Percentiles rank a stretch among this genome's conserved stretches.
These are phyloP conservation scores for Agrotis clavis DNA, from an alignment of 2,888 invertebrate species.

Conservation along the genomic window DNA sequence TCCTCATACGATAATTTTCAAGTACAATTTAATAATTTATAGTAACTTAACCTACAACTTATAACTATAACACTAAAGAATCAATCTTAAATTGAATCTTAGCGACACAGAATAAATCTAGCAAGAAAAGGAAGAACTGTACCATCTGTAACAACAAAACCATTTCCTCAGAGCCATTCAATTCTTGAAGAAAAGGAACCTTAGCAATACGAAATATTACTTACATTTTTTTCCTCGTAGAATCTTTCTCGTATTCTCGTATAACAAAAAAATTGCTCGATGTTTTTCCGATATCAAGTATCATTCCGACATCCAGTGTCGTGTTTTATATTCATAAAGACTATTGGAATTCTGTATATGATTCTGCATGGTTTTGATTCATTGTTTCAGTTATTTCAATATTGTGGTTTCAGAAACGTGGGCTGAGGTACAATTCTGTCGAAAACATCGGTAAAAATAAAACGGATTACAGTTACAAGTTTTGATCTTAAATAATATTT, in stretches of 20 bases:
- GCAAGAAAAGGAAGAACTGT: slow-evolving; percentile 12
- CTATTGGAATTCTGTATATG: slow-evolving; percentile 28
- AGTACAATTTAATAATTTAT: too few relatives aligned
- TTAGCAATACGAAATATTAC: slow-evolving; percentile 56
- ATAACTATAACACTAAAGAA: not conserved
- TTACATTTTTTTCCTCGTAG: slow-evolving; percentile 50
- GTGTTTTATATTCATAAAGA: slow-evolving; percentile 57
- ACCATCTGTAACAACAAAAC: slow-evolving; percentile 42
- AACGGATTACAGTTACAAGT: not conserved
- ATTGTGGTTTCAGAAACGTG: slow-evolving; percentile 1
- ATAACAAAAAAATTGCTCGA: slow-evolving; percentile 49
- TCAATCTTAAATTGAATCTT: slow-evolving; percentile 22
- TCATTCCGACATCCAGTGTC: slow-evolving; percentile 44
- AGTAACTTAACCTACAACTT: not conserved
- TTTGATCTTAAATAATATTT: slow-evolving; percentile 2
- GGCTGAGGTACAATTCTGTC: not conserved
- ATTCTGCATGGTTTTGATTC: slow-evolving; percentile 33
- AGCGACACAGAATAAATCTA: slow-evolving; percentile 25
- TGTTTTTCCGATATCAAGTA: slow-evolving; percentile 56
- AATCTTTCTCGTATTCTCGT: slow-evolving; percentile 36
- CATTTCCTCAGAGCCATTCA: slow-evolving; percentile 50
- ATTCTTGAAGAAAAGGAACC: slow-evolving; percentile 47
- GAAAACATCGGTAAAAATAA: slow-evolving; percentile 1
- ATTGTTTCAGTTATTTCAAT: slow-evolving; percentile 44
- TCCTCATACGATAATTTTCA: too few relatives aligned